A percentile compares a stretch with the other conserved stretches of the same genome.
These are phyloP conservation scores for Euthynnus affinis DNA, from an alignment of 2,797 vertebrate species.

Conservation along the genomic window DNA sequence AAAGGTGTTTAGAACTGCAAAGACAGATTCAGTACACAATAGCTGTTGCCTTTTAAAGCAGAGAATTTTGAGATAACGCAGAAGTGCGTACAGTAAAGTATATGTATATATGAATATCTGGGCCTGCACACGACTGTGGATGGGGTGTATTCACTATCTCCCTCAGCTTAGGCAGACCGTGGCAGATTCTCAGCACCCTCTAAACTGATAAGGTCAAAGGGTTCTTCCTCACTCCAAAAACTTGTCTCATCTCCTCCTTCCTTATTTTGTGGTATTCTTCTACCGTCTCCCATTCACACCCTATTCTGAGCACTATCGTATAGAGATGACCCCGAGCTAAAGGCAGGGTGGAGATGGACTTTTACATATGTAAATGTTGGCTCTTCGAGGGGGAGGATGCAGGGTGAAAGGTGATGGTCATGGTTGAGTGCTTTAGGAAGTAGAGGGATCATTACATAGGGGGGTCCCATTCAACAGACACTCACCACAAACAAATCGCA, in stretches of 20 bases:
- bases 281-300: constrained; percentile 44
- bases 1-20: constrained; percentile 77
- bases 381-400: constrained; percentile 67
- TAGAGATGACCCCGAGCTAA: constrained; percentile 56
- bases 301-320: constrained; percentile 43
- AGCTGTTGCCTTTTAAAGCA: constrained; percentile 33
- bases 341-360: constrained; percentile 63
- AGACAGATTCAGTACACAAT: constrained; percentile 68
- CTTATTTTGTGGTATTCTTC: constrained; percentile 59
- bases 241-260: constrained; percentile 55
- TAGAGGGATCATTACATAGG: constrained; percentile 83
- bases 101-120: constrained; percentile 9
- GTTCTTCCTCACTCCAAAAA: constrained; percentile 32
- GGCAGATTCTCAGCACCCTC: constrained; percentile 45
- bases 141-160: not conserved
- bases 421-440: constrained; percentile 90
- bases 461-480: constrained; percentile 78
- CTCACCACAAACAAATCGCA: constrained; percentile 85
- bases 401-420: constrained; percentile 88
- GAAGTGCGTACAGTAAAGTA: constrained; percentile 36
- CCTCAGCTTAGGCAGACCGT: not conserved
- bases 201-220: constrained; percentile 56
- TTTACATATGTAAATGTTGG: constrained; percentile 87
- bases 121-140: not conserved
- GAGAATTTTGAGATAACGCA: constrained; percentile 54